Base-by-base conservation (phyloP, 2,797 vertebrate species). In the Tenualosa thibaudeaui region DNA sequence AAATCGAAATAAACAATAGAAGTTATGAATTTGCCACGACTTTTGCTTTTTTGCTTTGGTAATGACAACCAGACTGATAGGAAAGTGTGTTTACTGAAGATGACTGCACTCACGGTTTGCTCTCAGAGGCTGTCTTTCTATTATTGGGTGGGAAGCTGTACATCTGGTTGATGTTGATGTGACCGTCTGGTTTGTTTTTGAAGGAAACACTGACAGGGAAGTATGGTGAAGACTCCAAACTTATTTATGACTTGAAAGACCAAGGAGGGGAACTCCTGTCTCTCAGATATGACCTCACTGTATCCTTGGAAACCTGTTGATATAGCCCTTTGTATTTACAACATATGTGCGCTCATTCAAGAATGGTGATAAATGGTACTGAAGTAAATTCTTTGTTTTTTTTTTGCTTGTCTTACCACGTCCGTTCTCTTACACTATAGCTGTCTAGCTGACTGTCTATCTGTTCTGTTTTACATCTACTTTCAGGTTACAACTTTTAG, bases 211-310 rank as follows among this genome's bases (percentile, higher is more conserved):
- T 99, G 87, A 95, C 90, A 0, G 98, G 98, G 65, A 98, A 99
- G 88, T 99, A 99, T 0, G 98, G 98, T 5, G 98, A 99, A 90
- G 97, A 96, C 46, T 95, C 97, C 0, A 97, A 98, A 90, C 97
- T 99, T 75, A 99, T 99, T 91, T 99, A 99, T 0, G 97, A 99
- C 89, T 94, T 99, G 84, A 97, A 98, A 90, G 98, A 99, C 92
- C 98, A 99, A 87, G 98, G 98, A 31, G 98, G 98, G 85, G 98
- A 99, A 92, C 95, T 98, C 88, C 94, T 99, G 88, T 97, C 98
- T 9, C 95, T 99, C 89, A 96, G 98, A 93, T 99, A 99, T 0
- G 97, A 99, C 92, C 97, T 99, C 81, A 99, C 98, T 0, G 97
- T 99, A 99, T 99, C 98, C 96, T 96, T 92, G 54, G 62, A 49